phyloP scores from a whole-genome alignment of 2,888 invertebrate genomes.

The Noctua comes region DNA sequence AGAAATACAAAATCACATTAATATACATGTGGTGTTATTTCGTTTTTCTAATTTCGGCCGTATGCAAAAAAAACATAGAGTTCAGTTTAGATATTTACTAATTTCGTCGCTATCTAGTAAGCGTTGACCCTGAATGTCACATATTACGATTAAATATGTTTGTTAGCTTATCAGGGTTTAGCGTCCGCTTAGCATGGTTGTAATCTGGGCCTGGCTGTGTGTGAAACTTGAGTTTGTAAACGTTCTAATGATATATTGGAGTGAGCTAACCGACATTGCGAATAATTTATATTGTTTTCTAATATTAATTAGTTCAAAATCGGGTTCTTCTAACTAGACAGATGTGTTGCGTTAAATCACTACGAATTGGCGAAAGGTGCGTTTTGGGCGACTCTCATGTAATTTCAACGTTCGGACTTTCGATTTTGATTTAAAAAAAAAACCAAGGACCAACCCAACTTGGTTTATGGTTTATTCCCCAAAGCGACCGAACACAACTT shows the following conservation, averaged over 20 bases:
- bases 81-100: slow-evolving; percentile 2
- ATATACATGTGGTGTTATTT: neutral
- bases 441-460: neutral
- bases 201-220: neutral
- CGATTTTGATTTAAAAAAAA: neutral
- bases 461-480: neutral
- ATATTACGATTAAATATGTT: slow-evolving; percentile 15
- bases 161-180: slow-evolving; percentile 33
- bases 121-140: slow-evolving; percentile 13
- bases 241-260: neutral
- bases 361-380: neutral
- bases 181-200: slow-evolving; percentile 8
- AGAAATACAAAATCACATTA: neutral
- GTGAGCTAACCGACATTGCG: neutral
- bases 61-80: neutral
- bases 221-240: slow-evolving; percentile 6
- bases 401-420: neutral
- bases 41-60: neutral
- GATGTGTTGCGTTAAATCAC: neutral
- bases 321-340: neutral
- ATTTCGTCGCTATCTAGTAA: neutral
- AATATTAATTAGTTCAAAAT: neutral
- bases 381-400: neutral
- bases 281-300: neutral
- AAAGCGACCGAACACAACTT: neutral